Evolutionary conservation across 2,888 invertebrate species (phyloP), one percentile per base, ranked within the genome.

Genomic region (Arctia plantaginis): DNA sequence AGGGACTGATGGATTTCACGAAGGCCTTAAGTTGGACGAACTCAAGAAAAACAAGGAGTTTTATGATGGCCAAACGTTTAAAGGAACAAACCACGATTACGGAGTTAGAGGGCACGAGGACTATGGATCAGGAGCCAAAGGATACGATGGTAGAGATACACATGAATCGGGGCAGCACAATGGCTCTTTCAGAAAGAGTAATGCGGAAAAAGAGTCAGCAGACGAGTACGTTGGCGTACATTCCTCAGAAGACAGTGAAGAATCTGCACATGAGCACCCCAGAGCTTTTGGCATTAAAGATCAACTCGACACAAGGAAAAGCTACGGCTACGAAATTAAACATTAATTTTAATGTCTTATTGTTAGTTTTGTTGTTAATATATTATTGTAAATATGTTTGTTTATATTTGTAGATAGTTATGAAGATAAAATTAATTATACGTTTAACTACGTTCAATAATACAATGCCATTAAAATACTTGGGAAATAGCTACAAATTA

Each of bases 21-120:
- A 97, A 85, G 96, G 97, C 78, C 97, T 96, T 89, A 96, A 97
- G 89, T 97, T 97, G 89, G 96, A 97, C 88, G 97, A 97, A 91
- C 97, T 96, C 94, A 97, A 97, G 89, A 97, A 97, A 91, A 97
- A 97, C 87, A 96, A 97, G 84, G 96, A 96, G 87, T 97, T 97
- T 95, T 97, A 97, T 90, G 97, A 97, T 90, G 97, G 96, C 84
- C 95, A 96, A 74, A 96, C 97, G 89, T 92, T 96, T 83, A 95
- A 96, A 80, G 97, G 97, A 76, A 94, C 96, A 87, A 96, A 96
- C 90, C 93, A 96, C 82, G 97, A 97, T 88, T 95, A 97, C 88
- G 96, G 94, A 59, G 92, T 94, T 78, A 94, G 93, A 84, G 51
- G n/a, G 12, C 92, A 96, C 79, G 91, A 94, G 77, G 91, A 96